Percentiles rank a stretch among this genome's conserved stretches.
Conservation (phyloP, 2,113 vertebrate species). For the Embiotoca jacksoni region DNA sequence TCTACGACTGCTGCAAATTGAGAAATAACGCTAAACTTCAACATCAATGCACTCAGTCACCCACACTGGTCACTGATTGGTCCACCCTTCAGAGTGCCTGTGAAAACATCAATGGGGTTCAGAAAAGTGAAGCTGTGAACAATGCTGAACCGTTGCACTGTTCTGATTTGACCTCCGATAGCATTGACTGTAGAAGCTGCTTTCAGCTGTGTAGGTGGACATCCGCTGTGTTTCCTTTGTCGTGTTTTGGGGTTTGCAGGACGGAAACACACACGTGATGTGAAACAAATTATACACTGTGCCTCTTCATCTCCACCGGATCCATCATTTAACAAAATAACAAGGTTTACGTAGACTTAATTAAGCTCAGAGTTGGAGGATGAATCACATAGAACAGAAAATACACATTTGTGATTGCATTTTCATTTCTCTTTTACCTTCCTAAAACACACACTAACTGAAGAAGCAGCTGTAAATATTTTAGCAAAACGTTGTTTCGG, state of each 20-base stretch:
- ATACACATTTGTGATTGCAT: too few relatives aligned
- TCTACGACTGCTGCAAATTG: too few relatives aligned
- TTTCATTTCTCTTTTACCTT: too few relatives aligned
- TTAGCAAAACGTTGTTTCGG: too few relatives aligned
- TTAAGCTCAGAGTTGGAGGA: neutral
- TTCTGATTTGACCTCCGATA: conserved; percentile 2
- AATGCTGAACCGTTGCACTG: neutral
- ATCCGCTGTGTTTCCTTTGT: neutral
- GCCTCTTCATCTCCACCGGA: neutral
- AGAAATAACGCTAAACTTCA: too few relatives aligned
- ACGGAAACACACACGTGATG: neutral
- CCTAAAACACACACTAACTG: too few relatives aligned
- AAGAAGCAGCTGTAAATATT: too few relatives aligned
- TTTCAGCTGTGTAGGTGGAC: conserved; percentile 16
- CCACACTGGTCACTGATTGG: too few relatives aligned
- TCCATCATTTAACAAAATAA: neutral
- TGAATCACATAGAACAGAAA: neutral
- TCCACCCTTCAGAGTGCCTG: too few relatives aligned
- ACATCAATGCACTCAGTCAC: too few relatives aligned
- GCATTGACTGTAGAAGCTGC: conserved; percentile 4
- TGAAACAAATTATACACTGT: neutral
- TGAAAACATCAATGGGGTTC: too few relatives aligned
- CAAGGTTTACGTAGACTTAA: neutral
- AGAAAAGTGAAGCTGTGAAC: too few relatives aligned
- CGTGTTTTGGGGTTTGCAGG: neutral